Conservation (phyloP, 37 sponge, comb jelly and placozoan species). For the Haliclona indistincta region DNA sequence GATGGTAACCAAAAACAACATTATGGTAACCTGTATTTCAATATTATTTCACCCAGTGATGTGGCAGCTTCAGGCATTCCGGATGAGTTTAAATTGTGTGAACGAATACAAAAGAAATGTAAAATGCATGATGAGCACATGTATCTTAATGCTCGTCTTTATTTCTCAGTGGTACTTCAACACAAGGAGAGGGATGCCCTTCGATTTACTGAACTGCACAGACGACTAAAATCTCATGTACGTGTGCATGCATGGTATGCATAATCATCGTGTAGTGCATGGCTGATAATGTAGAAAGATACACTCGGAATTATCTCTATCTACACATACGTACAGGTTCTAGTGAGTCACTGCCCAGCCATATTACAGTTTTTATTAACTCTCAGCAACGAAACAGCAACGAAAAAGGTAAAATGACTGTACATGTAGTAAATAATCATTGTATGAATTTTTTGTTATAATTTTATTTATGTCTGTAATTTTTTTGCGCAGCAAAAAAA, state of each 20-base stretch:
- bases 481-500: no score
- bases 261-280: neutral
- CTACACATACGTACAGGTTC: no score
- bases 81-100: conserved; percentile 63
- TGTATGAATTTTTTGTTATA: no score
- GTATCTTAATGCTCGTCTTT: no score
- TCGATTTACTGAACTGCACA: conserved; percentile 61
- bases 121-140: no score
- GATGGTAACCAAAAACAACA: conserved; percentile 33
- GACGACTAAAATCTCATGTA: conserved; percentile 52
- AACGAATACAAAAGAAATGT: conserved; percentile 83
- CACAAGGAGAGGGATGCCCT: conserved; percentile 59
- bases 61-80: conserved; percentile 23
- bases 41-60: conserved; percentile 22
- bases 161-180: conserved; percentile 56
- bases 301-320: no score
- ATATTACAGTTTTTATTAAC: conserved; percentile 18
- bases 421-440: no score
- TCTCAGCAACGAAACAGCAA: neutral
- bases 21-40: neutral
- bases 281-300: no score
- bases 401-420: no score
- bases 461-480: no score
- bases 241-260: neutral
- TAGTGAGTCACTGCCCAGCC: conserved; percentile 15